Percentiles rank a stretch among this genome's conserved stretches.
Conservation (phyloP, 1,140 invertebrate genomes). For the Heliconius hermathena region DNA sequence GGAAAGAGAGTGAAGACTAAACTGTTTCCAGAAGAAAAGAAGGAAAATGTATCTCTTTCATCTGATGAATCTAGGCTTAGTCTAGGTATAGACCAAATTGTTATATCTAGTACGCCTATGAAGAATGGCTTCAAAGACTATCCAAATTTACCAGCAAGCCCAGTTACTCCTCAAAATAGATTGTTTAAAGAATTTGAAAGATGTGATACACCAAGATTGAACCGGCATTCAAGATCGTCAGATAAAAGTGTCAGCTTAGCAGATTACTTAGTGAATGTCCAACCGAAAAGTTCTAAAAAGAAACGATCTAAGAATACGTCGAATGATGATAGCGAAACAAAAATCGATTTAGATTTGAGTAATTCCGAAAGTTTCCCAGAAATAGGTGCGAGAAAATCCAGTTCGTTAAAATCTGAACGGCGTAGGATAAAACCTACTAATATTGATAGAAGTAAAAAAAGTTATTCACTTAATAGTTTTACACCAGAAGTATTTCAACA, state of each 20-base stretch:
- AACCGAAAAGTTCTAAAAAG: conserved; percentile 64
- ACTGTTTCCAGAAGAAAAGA: conserved; percentile 64
- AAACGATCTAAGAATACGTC: conserved; percentile 61
- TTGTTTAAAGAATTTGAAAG: conserved; percentile 59
- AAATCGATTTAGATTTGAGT: conserved; percentile 66
- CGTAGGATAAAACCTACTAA: conserved; percentile 76
- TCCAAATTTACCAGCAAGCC: conserved; percentile 51
- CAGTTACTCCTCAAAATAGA: conserved; percentile 58
- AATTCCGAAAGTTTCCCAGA: conserved; percentile 73
- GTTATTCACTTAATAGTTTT: conserved; percentile 68
- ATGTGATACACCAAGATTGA: conserved; percentile 67
- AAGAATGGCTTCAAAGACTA: conserved; percentile 80
- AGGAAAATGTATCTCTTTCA: conserved; percentile 54
- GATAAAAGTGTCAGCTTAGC: conserved; percentile 70
- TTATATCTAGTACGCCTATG: conserved; percentile 65
- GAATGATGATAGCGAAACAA: conserved; percentile 56
- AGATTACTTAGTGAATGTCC: conserved; percentile 65
- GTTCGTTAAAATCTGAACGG: conserved; percentile 59
- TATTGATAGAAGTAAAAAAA: conserved; percentile 66
- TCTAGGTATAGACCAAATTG: conserved; percentile 58
- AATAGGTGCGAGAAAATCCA: conserved; percentile 69
- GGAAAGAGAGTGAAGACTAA: conserved; percentile 69
- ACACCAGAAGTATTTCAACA: conserved; percentile 59
- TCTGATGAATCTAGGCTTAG: conserved; percentile 69
- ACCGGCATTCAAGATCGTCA: conserved; percentile 59